Evolutionary conservation across 1,140 invertebrate species (phyloP), one percentile per base, ranked within the genome.

Genomic region (Drosophila subpulchrella): DNA sequence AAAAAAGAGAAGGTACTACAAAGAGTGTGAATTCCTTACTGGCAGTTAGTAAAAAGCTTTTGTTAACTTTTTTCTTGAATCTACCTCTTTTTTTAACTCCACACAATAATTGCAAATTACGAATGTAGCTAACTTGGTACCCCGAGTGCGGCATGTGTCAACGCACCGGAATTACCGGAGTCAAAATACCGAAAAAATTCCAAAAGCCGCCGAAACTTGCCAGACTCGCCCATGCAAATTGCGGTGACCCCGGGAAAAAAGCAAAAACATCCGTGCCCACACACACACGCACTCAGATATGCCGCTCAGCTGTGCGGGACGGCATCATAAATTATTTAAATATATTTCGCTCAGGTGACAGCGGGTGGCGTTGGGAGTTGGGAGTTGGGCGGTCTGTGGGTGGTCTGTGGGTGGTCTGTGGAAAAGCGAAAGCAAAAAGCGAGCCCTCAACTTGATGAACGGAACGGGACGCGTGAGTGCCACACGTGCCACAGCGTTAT

Each of bases 291-390:
- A 38, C 56, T 42, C 15, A 34, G 56, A 48, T 53, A 47, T 10
- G 47, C 53, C 47, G 68, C 74, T 81, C 82, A 85, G 78, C 83
- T 75, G 78, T 82, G 75, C 63, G 50, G 56, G 63, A 60, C 75
- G 78, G 75, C 83, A 75, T 83, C 75, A 86, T 86, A 85, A 85
- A 85, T 85, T 85, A 85, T 85, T 85, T 82, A 85, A 81, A 86
- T 85, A 70, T 81, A 74, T 79, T 61, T 78, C 36, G 68, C 51
- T 57, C 73, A 77, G 75, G 73, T 77, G 75, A 76, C 74, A 76
- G 55, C 42, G 48, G 60, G 53, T 24, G 60, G 38, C 13, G 17
- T 20, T 27, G 72, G 30, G 15, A 20, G 57, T 27, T 42, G 50
- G 36, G 50, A 34, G 30, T 11, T n/a, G 63, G 44, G 57, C 60